Evolutionary conservation across 1,140 invertebrate genomes (phyloP).

Genomic region (Phthorimaea operculella): DNA sequence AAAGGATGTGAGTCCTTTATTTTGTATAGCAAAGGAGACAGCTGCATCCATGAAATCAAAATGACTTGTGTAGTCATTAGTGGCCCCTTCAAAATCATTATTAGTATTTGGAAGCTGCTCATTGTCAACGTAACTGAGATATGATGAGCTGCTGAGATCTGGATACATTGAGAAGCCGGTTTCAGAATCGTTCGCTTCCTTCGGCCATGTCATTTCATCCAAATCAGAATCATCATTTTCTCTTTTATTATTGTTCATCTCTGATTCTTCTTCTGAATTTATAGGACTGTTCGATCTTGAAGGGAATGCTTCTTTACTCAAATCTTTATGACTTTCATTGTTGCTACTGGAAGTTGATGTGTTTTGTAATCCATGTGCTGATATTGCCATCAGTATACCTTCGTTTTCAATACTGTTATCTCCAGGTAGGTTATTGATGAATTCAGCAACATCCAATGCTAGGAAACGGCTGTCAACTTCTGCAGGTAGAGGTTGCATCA

Average conservation of each 20-base stretch:
- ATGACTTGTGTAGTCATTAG: constrained; percentile 40
- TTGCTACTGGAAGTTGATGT: constrained; percentile 31
- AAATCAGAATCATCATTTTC: constrained; percentile 14
- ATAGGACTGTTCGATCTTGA: constrained; percentile 35
- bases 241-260: constrained; percentile 15
- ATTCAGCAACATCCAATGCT: constrained; percentile 66
- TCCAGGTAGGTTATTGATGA: constrained; percentile 66
- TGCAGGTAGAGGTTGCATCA: constrained; percentile 57
- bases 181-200: constrained; percentile 24
- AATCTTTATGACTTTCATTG: constrained; percentile 7
- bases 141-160: constrained; percentile 33
- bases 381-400: constrained; percentile 73
- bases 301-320: constrained; percentile 16
- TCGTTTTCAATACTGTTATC: constrained; percentile 73
- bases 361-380: constrained; percentile 71
- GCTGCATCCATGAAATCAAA: constrained; percentile 74
- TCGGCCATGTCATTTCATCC: constrained; percentile 35
- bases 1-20: constrained; percentile 73
- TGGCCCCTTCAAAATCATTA: constrained; percentile 27
- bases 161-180: constrained; percentile 29
- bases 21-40: constrained; percentile 76
- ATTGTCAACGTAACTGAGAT: constrained; percentile 38
- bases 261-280: constrained; percentile 32
- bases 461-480: constrained; percentile 41
- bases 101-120: constrained; percentile 18